phyloP scores from a whole-genome alignment of 1,140 invertebrate species.

The Apis florea region DNA sequence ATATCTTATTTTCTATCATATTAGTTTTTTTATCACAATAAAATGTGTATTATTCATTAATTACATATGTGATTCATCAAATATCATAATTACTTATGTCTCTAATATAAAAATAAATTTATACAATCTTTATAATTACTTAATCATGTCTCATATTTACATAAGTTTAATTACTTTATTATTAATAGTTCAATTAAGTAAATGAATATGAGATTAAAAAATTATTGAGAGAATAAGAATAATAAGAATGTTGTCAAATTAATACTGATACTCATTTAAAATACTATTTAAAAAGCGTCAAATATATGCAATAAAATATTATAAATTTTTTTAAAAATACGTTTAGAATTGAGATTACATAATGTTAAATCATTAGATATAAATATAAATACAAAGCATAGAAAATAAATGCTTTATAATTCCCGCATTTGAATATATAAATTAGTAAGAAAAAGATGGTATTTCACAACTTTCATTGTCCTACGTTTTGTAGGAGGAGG shows the following conservation, averaged over 20 bases:
- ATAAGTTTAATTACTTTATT: background rate
- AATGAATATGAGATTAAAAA: background rate
- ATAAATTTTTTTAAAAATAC: conserved; percentile 24
- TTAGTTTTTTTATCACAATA: conserved; percentile 42
- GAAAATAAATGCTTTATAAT: conserved; percentile 57
- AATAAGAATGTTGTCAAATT: conserved; percentile 48
- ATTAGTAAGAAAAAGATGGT: conserved; percentile 72
- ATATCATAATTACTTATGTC: conserved; percentile 32
- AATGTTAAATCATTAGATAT: conserved; percentile 16
- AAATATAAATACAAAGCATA: conserved; percentile 1
- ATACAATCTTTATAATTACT: background rate
- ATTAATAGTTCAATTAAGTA: too few relatives aligned
- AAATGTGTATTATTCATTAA: conserved; percentile 24
- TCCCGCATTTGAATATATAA: conserved; percentile 74
- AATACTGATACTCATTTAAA: conserved; percentile 56
- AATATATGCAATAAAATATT: conserved; percentile 5
- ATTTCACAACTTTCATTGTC: conserved; percentile 60
- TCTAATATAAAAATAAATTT: conserved; percentile 45
- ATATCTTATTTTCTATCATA: conserved; percentile 19
- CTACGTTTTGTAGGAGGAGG: conserved; percentile 63
- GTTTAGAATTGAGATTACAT: conserved; percentile 35
- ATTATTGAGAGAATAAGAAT: background rate
- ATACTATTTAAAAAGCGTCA: conserved; percentile 52
- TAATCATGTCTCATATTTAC: conserved; percentile 15
- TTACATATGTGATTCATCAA: conserved; percentile 33